Evolutionary conservation across 2,113 vertebrate genomes (phyloP).

Genomic region (Chamaea fasciata): DNA sequence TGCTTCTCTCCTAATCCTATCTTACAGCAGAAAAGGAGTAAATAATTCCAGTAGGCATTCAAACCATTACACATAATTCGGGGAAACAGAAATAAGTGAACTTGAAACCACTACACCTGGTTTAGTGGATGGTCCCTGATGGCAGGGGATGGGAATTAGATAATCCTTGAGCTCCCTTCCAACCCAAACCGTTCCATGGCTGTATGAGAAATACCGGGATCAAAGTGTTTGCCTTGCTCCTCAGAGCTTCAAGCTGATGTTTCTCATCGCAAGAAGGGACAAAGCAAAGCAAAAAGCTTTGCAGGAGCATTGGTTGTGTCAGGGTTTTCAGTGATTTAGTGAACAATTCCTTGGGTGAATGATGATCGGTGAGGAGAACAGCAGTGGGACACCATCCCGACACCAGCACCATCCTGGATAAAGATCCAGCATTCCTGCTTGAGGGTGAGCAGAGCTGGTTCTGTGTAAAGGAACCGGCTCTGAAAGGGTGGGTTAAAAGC

Average conservation of each 20-base stretch:
- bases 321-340: not conserved
- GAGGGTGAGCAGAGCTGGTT: not conserved
- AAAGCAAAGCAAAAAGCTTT: not conserved
- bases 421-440: not conserved
- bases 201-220: not conserved
- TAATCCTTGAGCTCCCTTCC: not conserved
- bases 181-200: not conserved
- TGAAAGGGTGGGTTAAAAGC: not conserved
- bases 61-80: not conserved
- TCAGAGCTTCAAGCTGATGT: not conserved
- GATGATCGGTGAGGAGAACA: not conserved
- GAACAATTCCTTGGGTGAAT: not conserved
- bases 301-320: not conserved
- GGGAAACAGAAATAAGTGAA: not conserved
- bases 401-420: too few relatives aligned
- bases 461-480: not conserved
- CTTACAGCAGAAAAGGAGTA: not conserved
- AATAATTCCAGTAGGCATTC: not conserved
- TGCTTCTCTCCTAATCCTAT: not conserved
- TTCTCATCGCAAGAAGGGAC: not conserved
- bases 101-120: not conserved
- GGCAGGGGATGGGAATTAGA: not conserved
- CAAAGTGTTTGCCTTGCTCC: not conserved
- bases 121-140: not conserved
- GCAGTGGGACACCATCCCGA: fast-evolving